Conservation (phyloP, 2,797 vertebrate species). For the Numenius phaeopus region DNA sequence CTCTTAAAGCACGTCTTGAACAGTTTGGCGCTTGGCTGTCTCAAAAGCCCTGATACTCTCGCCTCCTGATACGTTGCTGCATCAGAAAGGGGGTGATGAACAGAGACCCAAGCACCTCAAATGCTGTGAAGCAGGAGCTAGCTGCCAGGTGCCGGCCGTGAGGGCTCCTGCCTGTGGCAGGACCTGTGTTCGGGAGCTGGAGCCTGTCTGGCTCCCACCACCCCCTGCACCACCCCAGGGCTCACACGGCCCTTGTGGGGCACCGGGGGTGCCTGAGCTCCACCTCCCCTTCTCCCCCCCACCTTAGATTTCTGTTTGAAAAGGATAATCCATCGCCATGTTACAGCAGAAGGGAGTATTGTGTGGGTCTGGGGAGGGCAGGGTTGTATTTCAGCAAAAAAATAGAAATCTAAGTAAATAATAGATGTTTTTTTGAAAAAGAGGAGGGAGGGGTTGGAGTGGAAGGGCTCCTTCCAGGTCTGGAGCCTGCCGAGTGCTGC, state of each 20-base stretch:
- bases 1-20: not conserved
- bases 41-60: not conserved
- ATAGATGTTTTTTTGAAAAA: not conserved
- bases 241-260: not conserved
- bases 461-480: not conserved
- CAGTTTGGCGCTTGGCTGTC: not conserved
- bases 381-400: not conserved
- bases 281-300: not conserved
- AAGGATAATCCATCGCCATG: not conserved
- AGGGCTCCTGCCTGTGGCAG: not conserved
- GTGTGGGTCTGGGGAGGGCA: not conserved
- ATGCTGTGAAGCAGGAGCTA: not conserved
- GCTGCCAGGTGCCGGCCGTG: not conserved
- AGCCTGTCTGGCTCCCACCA: not conserved
- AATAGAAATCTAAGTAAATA: not conserved
- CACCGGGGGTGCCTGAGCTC: rapidly evolving
- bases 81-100: not conserved
- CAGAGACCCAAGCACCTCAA: not conserved
- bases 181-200: not conserved
- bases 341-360: not conserved
- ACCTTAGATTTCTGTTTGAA: not conserved
- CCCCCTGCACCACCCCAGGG: not conserved
- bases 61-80: rapidly evolving
- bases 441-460: not conserved
- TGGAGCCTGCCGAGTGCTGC: not conserved